Evolutionary conservation across 2,888 invertebrate species (phyloP), one percentile per base, ranked within the genome.

Genomic region (Cryptus viduatorius): DNA sequence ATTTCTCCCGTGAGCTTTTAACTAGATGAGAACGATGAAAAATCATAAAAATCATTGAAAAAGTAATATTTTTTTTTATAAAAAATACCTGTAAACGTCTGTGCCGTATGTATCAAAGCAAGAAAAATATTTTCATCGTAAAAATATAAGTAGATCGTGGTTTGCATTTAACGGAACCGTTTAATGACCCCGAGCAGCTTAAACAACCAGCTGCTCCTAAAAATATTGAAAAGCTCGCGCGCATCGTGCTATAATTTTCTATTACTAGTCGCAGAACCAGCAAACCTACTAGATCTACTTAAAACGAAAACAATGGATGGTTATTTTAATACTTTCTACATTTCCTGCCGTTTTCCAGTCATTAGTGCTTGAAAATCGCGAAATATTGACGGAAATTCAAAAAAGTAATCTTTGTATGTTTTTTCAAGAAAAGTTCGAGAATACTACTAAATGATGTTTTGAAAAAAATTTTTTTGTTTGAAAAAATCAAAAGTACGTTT

Each of bases 41-140:
- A 44, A 10, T 24, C 24, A 44, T 44, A 4, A n/a, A n/a, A n/a
- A 1, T 14, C 0, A 48, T 48, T 48, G 7, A 37, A 37, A 37
- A 7, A 37, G 37, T 8, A 8, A 48, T 48, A 12, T 14, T 12
- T 48, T 48, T 48, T 48, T 48, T 12, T 14, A 29, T 42, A 76
- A 56, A 68, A 98, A 94, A 94, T 16, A 31, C 3, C 1, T 16
- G 1, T 37, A 67, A 31, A 14, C 24, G 24, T 24, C 2, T 24
- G 24, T 5, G 24, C 8, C 29, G 12, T 12, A 29, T 59, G 37
- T 1, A 12, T 29, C 59, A 14, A 29, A 24, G 5, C 59, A 14
- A 59, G 3, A 12, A 12, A 14, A 10, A 10, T 1, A 12, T 12
- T 4, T 8, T 8, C 10, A 53, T 53, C 7, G 8, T 1, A 24